These are phyloP conservation scores for Zaprionus davidi DNA, from an alignment of 1,140 invertebrate genomes.

Conservation along the genomic window DNA sequence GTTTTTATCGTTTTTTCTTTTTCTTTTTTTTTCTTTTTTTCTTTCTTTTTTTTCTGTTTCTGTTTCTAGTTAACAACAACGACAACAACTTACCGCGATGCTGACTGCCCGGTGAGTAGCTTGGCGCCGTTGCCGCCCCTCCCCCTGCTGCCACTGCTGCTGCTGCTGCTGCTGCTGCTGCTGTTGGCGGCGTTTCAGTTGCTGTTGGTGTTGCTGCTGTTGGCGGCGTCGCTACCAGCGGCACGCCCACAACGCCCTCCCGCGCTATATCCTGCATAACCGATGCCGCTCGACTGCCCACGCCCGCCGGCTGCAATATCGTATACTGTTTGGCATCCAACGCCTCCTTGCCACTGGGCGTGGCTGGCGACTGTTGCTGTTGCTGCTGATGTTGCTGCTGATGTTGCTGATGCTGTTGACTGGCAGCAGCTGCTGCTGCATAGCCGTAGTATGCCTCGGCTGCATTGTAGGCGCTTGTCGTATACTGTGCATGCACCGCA, in stretches of 20 bases:
- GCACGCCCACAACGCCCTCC: constrained; percentile 88
- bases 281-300: constrained; percentile 90
- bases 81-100: constrained; percentile 88
- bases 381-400: constrained; percentile 36
- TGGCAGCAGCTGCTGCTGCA: constrained; percentile 60
- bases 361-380: constrained; percentile 37
- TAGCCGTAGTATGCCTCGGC: constrained; percentile 70
- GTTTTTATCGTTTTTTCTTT: constrained; percentile 5
- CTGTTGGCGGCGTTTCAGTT: constrained; percentile 34
- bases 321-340: constrained; percentile 90
- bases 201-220: constrained; percentile 59
- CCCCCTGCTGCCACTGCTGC: constrained; percentile 45
- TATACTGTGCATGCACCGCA: constrained; percentile 50
- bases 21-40: constrained; percentile 23
- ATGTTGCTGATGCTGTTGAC: constrained; percentile 52
- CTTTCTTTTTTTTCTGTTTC: constrained; percentile 26
- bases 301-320: constrained; percentile 91
- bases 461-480: constrained; percentile 58
- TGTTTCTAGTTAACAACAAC: constrained; percentile 51
- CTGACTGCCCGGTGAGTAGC: constrained; percentile 90
- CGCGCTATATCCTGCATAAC: constrained; percentile 90
- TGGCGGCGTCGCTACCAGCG: constrained; percentile 86
- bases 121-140: constrained; percentile 79
- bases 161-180: constrained; percentile 45
- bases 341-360: constrained; percentile 22